Base-by-base conservation (phyloP, 2,113 vertebrate species). In the Gallinago media region DNA sequence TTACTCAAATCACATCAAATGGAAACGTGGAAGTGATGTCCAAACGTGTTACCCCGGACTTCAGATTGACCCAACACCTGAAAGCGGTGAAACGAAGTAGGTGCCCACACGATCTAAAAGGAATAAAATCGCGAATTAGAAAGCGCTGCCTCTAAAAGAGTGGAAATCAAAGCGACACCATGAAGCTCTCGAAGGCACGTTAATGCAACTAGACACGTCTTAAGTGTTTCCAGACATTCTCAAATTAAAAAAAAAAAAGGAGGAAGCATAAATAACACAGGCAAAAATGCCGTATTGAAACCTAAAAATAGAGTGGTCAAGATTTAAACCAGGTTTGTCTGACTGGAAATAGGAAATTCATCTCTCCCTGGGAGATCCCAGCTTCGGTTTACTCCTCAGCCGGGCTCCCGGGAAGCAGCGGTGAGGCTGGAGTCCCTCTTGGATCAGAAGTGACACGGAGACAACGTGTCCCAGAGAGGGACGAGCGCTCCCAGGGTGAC, bases 161-260 rank as follows among this genome's bases (percentile, higher is more conserved):
- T 6, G 15, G 84, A 44, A 89, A 70, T 77, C 58, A n/a, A 36
- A 9, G 5, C 31, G 82, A 71, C 92, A 80, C 67, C 90, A 49
- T 6, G 20, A 44, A 79, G 55, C 54, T 62, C 85, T 88, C 65
- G 5, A 46, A 88, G 71, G 78, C 44, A 31, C 15, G 50, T 44
- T 52, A 66, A 65, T 54, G 83, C 85, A 88, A 42, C 50, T 66
- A 75, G 89, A 66, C 63, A n/a, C 88, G 70, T 85, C 85, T 85
- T 92, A 89, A 96, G 66, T 46, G 16, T 73, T 95, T 94, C 96
- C 94, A 96, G 94, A 83, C 25, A 0, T 49, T 79, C 78, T 71
- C 32, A 29, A 88, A 12, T 71, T 29, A 29, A 88, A 12, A 9
- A 85, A 65, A 68, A 58, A 72, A 62, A 12, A 12, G 20, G 11